Evolutionary conservation across 2,113 vertebrate genomes (phyloP).

Genomic region (Oncorhynchus kisutch): DNA sequence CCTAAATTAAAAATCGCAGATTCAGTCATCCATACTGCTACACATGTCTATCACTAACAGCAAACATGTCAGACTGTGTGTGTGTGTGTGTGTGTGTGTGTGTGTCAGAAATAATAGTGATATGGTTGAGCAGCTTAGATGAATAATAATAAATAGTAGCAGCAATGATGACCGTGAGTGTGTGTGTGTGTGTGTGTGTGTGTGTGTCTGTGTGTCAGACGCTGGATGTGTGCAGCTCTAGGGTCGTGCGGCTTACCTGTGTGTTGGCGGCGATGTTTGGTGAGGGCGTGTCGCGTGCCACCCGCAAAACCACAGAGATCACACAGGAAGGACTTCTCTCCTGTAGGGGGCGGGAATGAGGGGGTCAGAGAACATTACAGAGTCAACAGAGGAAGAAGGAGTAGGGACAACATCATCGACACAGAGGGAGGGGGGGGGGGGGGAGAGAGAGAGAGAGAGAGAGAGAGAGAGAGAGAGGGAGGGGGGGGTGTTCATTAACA

Average conservation of each 20-base stretch:
- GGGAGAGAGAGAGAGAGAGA: constrained; percentile 2
- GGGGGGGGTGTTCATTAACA: constrained; percentile 54
- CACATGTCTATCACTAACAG: constrained; percentile 68
- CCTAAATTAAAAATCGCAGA: constrained; percentile 72
- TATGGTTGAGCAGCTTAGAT: too few relatives aligned
- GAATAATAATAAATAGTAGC: too few relatives aligned
- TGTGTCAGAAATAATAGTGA: too few relatives aligned
- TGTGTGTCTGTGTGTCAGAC: not conserved
- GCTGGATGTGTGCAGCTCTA: not conserved
- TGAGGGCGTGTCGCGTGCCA: constrained; percentile 95
- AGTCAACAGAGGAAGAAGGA: not conserved
- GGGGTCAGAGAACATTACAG: not conserved
- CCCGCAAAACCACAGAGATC: constrained; percentile 98
- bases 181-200: constrained; percentile 7
- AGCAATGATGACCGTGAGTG: not conserved
- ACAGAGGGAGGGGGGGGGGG: not conserved
- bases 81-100: not conserved
- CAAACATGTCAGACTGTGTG: constrained; percentile 42
- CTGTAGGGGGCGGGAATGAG: constrained; percentile 70
- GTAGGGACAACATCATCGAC: not conserved
- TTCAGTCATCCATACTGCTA: constrained; percentile 66
- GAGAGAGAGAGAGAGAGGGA: constrained; percentile 1
- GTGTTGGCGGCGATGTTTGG: constrained; percentile 96
- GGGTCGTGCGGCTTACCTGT: constrained; percentile 78
- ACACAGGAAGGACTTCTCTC: constrained; percentile 98